Evolutionary conservation across 2,797 vertebrate genomes (phyloP), one percentile per base, ranked within the genome.

Genomic region (Acestrorhynchus altus): DNA sequence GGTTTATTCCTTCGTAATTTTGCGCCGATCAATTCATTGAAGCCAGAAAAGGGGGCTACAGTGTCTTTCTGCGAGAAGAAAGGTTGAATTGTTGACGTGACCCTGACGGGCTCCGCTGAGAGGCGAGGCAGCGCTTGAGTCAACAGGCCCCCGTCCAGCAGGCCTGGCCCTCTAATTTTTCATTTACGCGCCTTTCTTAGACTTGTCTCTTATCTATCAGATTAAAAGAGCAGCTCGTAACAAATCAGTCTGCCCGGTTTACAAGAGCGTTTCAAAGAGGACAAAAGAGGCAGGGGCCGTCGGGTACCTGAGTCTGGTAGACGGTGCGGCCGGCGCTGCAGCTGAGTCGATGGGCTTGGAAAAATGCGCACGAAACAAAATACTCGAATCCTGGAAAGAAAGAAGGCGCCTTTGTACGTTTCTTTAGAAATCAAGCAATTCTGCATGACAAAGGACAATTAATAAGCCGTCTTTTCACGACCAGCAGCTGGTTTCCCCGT

Each of bases 381-480:
- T 98, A 99, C 98, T 99, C 98, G 96, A 99, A 99, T 99, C 97
- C 97, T 99, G 97, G 31, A 39, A 5, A 60, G 15, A 60, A 39
- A 98, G 98, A 99, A 98, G 97, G 97, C 97, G 96, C 97, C 97
- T 99, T 99, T 99, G 98, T 99, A 98, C 95, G 98, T 98, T 98
- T 97, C 98, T 99, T 99, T 99, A 99, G 98, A 99, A 99, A 99
- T 99, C 97, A 99, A 99, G 97, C 97, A 99, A 98, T 99, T 99
- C 98, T 99, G 98, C 98, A 99, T 99, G 97, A 99, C 97, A 99
- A 99, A 99, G 97, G 97, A 99, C 97, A 99, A 99, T 99, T 99
- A 99, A 99, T 99, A 99, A 99, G 98, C 98, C 98, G 97, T 98
- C 98, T 98, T 99, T 99, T 99, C 98, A 99, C 96, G 96, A 99